Percentiles rank a stretch among this genome's conserved stretches.
Evolutionary conservation across 2,888 invertebrate species (phyloP).

Genomic region (Melinopterus prodromus): DNA sequence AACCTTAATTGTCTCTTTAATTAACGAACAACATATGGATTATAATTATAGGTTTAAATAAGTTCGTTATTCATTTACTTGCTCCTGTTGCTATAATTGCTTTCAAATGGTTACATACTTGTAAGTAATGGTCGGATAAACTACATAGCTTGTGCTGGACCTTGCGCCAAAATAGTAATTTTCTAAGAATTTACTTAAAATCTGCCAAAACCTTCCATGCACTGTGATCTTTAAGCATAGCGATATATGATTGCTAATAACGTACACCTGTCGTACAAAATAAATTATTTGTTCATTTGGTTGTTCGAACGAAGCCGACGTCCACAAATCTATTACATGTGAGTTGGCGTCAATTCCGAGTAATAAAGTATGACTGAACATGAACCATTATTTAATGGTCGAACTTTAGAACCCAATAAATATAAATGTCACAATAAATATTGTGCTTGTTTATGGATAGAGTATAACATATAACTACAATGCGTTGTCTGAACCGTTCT

Average conservation of each 20-base stretch:
- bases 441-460: background rate
- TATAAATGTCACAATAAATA: background rate
- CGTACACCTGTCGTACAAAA: background rate
- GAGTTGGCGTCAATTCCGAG: background rate
- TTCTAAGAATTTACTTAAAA: background rate
- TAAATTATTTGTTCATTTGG: background rate
- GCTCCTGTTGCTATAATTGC: too few species aligned
- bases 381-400: slow-evolving; percentile 4
- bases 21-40: too few species aligned
- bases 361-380: background rate
- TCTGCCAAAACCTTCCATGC: background rate
- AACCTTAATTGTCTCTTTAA: too few species aligned
- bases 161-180: too few species aligned
- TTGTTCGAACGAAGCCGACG: background rate
- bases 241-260: background rate
- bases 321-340: background rate
- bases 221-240: background rate
- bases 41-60: too few species aligned
- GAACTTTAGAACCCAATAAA: background rate
- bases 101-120: too few species aligned
- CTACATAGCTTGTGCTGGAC: too few species aligned
- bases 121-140: too few species aligned
- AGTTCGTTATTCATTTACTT: too few species aligned
- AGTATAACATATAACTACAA: background rate
- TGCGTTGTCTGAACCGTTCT: background rate